Conservation (phyloP, 2,113 vertebrate genomes). For the Todiramphus chloris region DNA sequence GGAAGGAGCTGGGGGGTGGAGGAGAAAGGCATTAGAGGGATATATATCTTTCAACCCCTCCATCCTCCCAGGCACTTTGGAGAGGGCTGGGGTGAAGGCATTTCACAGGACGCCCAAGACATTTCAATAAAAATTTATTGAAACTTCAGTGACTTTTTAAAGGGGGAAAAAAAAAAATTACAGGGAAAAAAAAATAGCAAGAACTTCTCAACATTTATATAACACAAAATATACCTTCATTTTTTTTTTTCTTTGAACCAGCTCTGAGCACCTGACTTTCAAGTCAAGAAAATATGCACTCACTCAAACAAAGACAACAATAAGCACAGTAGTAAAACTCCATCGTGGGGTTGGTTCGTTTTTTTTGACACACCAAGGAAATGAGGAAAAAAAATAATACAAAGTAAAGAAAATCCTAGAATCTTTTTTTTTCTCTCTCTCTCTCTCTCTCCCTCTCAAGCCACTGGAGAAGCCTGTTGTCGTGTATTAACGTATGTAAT, state of each 20-base stretch:
- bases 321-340: conserved; percentile 66
- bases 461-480: conserved; percentile 81
- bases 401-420: conserved; percentile 54
- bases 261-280: conserved; percentile 73
- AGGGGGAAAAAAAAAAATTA: conserved; percentile 46
- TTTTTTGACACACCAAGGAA: conserved; percentile 59
- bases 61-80: not conserved
- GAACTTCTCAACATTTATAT: conserved; percentile 82
- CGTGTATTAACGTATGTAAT: conserved; percentile 28
- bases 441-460: conserved; percentile 63
- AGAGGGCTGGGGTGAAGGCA: conserved; percentile 32
- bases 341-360: not conserved
- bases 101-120: conserved; percentile 62
- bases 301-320: conserved; percentile 62
- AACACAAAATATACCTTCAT: conserved; percentile 92
- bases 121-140: conserved; percentile 89
- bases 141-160: conserved; percentile 90
- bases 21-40: not conserved
- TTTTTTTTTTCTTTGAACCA: conserved; percentile 69
- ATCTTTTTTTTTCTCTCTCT: not conserved
- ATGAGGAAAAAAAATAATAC: conserved; percentile 60
- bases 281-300: conserved; percentile 61
- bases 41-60: conserved; percentile 18
- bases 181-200: conserved; percentile 82
- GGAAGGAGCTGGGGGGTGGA: not conserved